Evolutionary conservation across 2,113 vertebrate species (phyloP), one percentile per base, ranked within the genome.

Genomic region (Hippocampus comes): DNA sequence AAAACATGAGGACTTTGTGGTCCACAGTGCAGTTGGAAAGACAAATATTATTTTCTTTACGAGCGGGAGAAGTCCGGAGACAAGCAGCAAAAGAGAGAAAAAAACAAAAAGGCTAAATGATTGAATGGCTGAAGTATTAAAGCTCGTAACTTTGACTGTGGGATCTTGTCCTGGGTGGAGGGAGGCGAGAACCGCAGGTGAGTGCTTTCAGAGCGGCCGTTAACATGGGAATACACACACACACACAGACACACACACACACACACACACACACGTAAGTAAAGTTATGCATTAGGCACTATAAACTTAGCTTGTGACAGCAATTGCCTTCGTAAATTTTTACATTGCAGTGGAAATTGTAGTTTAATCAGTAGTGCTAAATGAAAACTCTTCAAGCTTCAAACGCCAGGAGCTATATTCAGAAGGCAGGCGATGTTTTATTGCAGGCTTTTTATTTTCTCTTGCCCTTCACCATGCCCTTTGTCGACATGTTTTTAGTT

Each of bases 1-100:
- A 92, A 91, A 92, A 91, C 86, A 89, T 74, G 78, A 90, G 89
- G 89, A 89, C 89, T 91, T 89, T 93, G 90, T 86, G 89, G 90
- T 92, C 87, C 89, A 91, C 88, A 82, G 89, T 92, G 89, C 91
- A 91, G 91, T 89, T 91, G 89, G 91, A 93, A 93, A 93, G 92
- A 93, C 91, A 93, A 93, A 93, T 92, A 92, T 92, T 91, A 81
- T 88, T 91, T 92, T 88, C 84, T 92, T 91, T 91, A 92, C n/a
- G 80, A 91, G 90, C 81, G 12, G 86, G 84, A 90, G 79, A 91
- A 84, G 85, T 86, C 85, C 86, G 48, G 76, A 84, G 82, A 78
- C 86, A 68, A 79, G 84, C 82, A 75, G 76, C 80, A 84, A 90
- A 90, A 93, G 91, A 63, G 69, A 88, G 48, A 66, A 42, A 27